Base-by-base conservation (phyloP, 2,797 vertebrate genomes). In the Sciurus carolinensis region DNA sequence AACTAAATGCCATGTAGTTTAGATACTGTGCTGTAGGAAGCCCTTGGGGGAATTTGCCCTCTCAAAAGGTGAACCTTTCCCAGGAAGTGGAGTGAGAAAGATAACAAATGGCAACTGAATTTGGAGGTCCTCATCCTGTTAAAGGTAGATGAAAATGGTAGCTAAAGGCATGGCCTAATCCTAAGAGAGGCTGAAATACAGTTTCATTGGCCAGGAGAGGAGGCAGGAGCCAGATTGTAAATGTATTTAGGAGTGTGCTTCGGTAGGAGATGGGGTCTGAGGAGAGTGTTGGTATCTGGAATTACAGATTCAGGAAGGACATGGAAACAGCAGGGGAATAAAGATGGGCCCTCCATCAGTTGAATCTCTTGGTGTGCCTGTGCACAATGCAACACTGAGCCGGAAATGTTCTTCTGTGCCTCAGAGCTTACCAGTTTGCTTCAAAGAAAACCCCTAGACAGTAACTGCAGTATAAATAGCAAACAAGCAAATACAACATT, bases 361-460 rank as follows among this genome's bases (percentile, higher is more conserved):
- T 28, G 47, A 76, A 39, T 20, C 12, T 12, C 26, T 1, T 18
- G 20, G 42, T 64, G 28, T 44, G 64, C 22, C 1, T 28, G 24
- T 15, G n/a, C 7, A 30, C 30, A 73, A 36, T 15, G 57, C 20
- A 91, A 73, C 57, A 1, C 36, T 2, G 91, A 92, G 88, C 87
- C 90, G 75, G 91, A 71, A 94, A 96, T 17, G n/a, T 88, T 42
- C 76, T 95, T 91, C 2, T 0, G 1, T 11, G 86, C 90, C 95
- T 82, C 10, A 8, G 52, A 95, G 95, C 72, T 69, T 76, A 66
- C 75, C 86, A 39, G n/a, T 57, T 81, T 66, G 47, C 73, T 96
- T 95, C 90, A 67, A 42, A 90, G 84, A 81, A 97, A 97, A 88
- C 59, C 95, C 91, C 94, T 62, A 77, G 96, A 94, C 82, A 93